Base-by-base conservation (phyloP, 2,888 invertebrate species). In the Maniola hyperantus region DNA sequence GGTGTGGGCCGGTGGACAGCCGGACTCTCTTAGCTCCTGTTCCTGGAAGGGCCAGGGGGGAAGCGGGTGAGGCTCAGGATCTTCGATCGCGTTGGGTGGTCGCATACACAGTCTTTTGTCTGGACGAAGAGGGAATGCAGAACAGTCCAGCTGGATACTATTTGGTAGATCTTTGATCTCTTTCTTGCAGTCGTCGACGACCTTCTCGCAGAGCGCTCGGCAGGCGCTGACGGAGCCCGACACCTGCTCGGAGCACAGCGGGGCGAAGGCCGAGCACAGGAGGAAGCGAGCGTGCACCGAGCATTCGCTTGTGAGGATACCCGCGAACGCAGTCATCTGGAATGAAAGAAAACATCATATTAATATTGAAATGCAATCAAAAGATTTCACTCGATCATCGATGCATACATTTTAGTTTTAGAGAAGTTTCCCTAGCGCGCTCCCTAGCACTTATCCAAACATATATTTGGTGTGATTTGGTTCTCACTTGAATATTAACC, bases 201-300 rank as follows among this genome's bases (percentile, higher is more conserved):
- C 96, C 76, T 95, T 94, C 79, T 97, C 95, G 87, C 98, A 98
- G 73, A 98, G 95, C 33, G 96, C 95, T 70, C 96, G 94, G 88
- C 98, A 98, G 10, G 97, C 96, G 68, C 96, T 96, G 70, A 98
- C 97, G 50, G 97, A 96, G 76, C 96, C 96, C 34, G 96, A 95
- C 72, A 97, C 96, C 84, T 97, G 96, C 79, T 96, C 96, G 39
- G 97, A 97, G 88, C 98, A 98, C 84, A 98, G 96, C 46, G 98
- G 98, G 10, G 97, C 96, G 86, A 97, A 97, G 63, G 98, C 96
- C 15, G 97, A 97, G 91, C 98, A 98, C 70, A 98, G 94, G 81
- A 98, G 96, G 86, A 98, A 96, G 74, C 96, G 94, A 51, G 97
- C 94, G 79, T 97, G 96, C 66, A 94, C 92, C 5, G 97, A 97